Evolutionary conservation across 2,113 vertebrate genomes (phyloP).

Genomic region (Zapus hudsonius): DNA sequence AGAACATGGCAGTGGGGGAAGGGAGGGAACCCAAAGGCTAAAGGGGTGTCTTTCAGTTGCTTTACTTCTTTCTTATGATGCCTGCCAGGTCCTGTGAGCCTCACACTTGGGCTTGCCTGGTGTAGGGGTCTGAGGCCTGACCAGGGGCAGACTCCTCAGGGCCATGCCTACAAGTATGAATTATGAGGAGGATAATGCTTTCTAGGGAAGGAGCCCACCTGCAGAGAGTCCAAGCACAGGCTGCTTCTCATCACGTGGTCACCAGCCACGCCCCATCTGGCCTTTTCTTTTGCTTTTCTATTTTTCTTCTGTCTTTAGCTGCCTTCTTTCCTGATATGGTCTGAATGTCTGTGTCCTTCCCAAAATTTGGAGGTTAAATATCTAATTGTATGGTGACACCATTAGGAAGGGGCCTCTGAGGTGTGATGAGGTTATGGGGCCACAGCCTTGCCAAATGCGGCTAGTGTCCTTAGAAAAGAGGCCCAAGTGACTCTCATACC

Average conservation of each 20-base stretch:
- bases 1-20: accelerated
- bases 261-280: accelerated
- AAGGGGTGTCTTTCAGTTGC: not conserved
- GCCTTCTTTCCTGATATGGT: not conserved
- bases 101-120: too few relatives aligned
- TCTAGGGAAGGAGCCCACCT: too few relatives aligned
- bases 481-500: not conserved
- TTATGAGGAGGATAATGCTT: not conserved
- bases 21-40: not conserved
- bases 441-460: not conserved
- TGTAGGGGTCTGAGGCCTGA: not conserved
- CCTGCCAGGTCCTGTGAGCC: not conserved
- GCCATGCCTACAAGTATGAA: not conserved
- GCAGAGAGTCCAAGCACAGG: not conserved
- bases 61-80: accelerated
- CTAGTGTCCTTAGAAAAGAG: not conserved
- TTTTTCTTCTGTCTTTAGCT: not conserved
- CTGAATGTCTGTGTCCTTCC: not conserved
- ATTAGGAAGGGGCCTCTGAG: not conserved
- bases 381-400: not conserved
- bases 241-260: not conserved
- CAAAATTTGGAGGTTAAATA: not conserved
- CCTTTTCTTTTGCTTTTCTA: not conserved
- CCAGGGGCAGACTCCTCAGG: not conserved
- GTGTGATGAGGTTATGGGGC: not conserved